Evolutionary conservation across 2,797 vertebrate species (phyloP).

Genomic region (Falco berigora): DNA sequence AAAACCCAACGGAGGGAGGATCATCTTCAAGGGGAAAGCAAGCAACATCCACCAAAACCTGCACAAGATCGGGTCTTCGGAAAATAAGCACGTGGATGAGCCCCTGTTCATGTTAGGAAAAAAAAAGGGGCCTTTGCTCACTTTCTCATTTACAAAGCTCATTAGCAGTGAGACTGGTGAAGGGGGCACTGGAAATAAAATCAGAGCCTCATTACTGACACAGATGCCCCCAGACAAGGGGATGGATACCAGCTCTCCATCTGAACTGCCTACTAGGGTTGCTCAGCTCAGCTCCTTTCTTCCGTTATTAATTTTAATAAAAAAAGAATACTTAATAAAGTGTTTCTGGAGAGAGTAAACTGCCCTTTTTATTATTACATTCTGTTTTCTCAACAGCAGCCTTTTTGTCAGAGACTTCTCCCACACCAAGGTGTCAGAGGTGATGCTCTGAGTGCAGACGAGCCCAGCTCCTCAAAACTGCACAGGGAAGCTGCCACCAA

Average conservation of each 20-base stretch:
- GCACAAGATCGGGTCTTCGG: not conserved
- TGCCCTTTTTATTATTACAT: not conserved
- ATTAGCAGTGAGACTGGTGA: not conserved
- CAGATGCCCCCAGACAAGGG: not conserved
- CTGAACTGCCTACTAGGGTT: not conserved
- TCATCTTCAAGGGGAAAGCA: not conserved
- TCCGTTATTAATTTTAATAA: not conserved
- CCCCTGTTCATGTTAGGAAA: not conserved
- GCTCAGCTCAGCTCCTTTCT: not conserved
- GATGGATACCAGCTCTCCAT: not conserved
- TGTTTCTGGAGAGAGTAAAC: conserved; percentile 26
- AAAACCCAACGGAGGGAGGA: rapidly evolving
- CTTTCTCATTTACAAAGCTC: not conserved
- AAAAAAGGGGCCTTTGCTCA: not conserved
- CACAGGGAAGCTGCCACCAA: not conserved
- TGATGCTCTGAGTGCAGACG: not conserved
- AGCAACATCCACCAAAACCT: not conserved
- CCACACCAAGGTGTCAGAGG: rapidly evolving
- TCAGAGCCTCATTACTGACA: conserved; percentile 1
- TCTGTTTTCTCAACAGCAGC: conserved; percentile 3
- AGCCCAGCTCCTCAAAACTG: not conserved
- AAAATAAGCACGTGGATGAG: not conserved
- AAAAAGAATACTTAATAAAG: conserved; percentile 2
- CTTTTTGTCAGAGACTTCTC: not conserved
- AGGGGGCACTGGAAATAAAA: not conserved